phyloP scores from a whole-genome alignment of 2,888 invertebrate genomes.

The Lacanobia wlatinum region DNA sequence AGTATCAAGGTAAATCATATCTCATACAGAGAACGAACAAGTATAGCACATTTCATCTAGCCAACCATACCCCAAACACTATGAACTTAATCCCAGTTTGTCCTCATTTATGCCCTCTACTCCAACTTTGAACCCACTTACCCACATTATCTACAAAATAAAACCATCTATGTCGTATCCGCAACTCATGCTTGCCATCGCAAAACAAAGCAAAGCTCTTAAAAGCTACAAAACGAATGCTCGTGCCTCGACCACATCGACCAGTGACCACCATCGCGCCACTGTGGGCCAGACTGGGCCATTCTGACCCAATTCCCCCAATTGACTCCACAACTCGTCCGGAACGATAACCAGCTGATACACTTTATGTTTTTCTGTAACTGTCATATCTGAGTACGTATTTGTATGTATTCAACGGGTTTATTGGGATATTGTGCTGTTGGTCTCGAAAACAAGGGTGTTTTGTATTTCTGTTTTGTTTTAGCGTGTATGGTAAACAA shows the following conservation, averaged over 20 bases:
- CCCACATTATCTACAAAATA: constrained; percentile 21
- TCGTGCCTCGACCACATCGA: constrained; percentile 53
- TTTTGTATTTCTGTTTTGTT: constrained; percentile 32
- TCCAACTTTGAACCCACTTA: constrained; percentile 3
- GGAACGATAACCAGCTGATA: constrained; percentile 62
- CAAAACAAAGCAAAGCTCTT: constrained; percentile 58
- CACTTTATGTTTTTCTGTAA: constrained; percentile 57
- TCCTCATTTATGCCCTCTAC: constrained; percentile 1
- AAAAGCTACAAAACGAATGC: constrained; percentile 58
- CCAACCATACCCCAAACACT: too few species aligned
- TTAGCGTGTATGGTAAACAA: constrained; percentile 10
- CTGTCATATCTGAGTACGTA: constrained; percentile 36
- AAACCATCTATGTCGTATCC: constrained; percentile 28
- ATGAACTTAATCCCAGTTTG: not conserved
- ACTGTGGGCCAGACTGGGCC: constrained; percentile 28
- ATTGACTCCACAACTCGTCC: constrained; percentile 54
- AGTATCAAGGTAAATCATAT: too few species aligned
- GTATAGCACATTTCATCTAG: not conserved
- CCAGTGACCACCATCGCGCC: constrained; percentile 52
- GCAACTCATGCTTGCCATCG: constrained; percentile 31
- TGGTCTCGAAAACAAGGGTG: constrained; percentile 23
- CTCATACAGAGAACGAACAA: not conserved
- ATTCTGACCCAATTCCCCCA: constrained; percentile 61
- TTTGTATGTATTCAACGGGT: constrained; percentile 25
- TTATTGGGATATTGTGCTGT: constrained; percentile 34